Percentiles rank a stretch among this genome's conserved stretches.
These are phyloP conservation scores for Ceyx cyanopectus DNA, from an alignment of 2,113 vertebrate species.

Conservation along the genomic window DNA sequence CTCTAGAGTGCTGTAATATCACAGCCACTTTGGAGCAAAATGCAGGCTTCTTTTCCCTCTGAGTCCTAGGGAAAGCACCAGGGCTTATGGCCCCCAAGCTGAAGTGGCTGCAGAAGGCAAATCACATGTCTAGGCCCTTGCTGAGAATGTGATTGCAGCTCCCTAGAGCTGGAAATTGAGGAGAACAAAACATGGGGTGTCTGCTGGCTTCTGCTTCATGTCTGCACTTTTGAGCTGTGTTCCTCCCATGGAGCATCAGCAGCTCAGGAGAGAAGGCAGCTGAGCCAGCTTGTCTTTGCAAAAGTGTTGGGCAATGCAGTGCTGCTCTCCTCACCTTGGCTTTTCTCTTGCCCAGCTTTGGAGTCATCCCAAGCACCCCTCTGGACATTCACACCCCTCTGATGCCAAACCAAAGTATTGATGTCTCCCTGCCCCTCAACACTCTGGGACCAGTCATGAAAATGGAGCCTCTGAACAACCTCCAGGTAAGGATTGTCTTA, in stretches of 20 bases:
- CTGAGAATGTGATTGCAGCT: neutral
- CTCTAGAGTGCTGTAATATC: neutral
- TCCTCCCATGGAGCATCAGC: neutral
- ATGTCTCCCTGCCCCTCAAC: constrained; percentile 94
- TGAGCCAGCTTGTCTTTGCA: neutral
- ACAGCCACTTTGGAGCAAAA: neutral
- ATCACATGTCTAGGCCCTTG: neutral
- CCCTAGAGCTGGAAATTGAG: neutral
- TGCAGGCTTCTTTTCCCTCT: neutral
- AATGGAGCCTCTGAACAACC: constrained; percentile 98
- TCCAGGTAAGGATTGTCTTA: constrained; percentile 82
- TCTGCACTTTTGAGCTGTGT: neutral
- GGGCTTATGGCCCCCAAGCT: neutral
- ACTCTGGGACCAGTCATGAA: constrained; percentile 99
- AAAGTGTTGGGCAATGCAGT: neutral
- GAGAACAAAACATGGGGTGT: neutral
- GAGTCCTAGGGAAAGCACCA: neutral
- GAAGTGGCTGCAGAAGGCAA: neutral
- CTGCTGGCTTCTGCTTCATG: neutral
- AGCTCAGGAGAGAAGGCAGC: neutral
- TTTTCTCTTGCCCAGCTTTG: constrained; percentile 82
- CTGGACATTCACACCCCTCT: constrained; percentile 94
- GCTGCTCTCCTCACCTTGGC: neutral
- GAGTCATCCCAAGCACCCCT: constrained; percentile 94
- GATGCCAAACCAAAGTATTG: constrained; percentile 98